Evolutionary conservation across 2,888 invertebrate genomes (phyloP), one percentile per base, ranked within the genome.

Genomic region (Tiphia femorata): DNA sequence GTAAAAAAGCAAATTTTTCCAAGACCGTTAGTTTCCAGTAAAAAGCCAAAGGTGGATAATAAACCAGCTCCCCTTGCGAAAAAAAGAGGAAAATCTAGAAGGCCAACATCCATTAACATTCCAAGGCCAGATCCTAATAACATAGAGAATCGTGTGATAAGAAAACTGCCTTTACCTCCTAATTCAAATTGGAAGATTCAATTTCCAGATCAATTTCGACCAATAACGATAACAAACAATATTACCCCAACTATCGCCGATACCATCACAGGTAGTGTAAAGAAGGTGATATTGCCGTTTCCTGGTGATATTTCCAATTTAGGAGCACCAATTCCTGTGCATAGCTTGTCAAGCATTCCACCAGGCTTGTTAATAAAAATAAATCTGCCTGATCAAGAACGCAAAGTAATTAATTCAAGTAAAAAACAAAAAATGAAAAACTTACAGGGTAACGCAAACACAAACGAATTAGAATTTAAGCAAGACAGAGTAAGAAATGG

Each of bases 341-440:
- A 82, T 25, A 83, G 83, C 67, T 64, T 83, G 6, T 78, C 83
- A 8, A 80, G 80, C 50, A 82, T 83, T 46, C 83, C 83, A 8
- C 83, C 83, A 4, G 83, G 83, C 23, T 67, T 83, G 14, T 53
- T 83, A 14, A 82, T 83, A 17, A 83, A 83, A 53, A 83, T 83
- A 14, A 75, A 82, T 61, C 60, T 83, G 5, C 82, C 83, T 0
- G 79, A 79, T 8, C 76, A 77, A 44, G 63, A 65, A 3, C 63
- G 58, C 5, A 66, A 68, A 8, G 70, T 58, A 33, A 12, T 38
- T 1, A 75, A 73, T 41, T 17, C 41, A 0, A 37, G 41, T 2
- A 74, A 71, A 10, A 69, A 58, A 12, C 61, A 62, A 23, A 70
- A 48, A 16, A 56, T 49, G 10, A 74, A 66, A 43, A 68, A 58